Conservation (phyloP, 2,113 vertebrate species). For the Muntiacus reevesi region DNA sequence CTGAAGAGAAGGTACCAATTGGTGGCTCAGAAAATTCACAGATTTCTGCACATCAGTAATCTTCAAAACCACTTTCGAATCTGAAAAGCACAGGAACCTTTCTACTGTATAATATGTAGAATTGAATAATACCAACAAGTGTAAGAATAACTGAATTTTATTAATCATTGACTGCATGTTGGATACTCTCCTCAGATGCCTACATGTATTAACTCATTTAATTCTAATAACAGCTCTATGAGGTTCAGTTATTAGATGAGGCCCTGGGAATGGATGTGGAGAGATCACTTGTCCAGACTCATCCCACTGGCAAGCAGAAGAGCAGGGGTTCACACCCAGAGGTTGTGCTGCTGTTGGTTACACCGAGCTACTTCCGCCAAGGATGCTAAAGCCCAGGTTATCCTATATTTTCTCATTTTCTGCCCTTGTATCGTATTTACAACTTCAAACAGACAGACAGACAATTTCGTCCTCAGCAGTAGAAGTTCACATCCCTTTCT, state of each 20-base stretch:
- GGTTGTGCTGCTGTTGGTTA: too few relatives aligned
- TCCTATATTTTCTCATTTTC: background rate
- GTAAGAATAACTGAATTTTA: background rate
- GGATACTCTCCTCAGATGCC: background rate
- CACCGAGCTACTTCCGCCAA: background rate
- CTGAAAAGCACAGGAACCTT: background rate
- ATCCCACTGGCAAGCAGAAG: background rate
- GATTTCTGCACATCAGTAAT: background rate
- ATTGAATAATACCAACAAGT: background rate
- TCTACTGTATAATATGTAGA: background rate
- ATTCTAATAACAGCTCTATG: background rate
- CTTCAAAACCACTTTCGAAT: background rate
- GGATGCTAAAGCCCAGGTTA: background rate
- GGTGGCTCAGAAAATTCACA: background rate
- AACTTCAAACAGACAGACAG: background rate
- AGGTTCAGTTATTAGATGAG: background rate
- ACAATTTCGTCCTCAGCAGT: background rate
- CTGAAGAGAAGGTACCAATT: background rate
- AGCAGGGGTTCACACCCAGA: fast-evolving
- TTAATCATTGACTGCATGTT: background rate
- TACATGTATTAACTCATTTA: too few relatives aligned
- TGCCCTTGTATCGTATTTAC: fast-evolving
- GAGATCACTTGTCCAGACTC: background rate
- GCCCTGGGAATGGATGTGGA: fast-evolving
- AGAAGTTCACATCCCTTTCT: background rate